Conservation (phyloP, 2,113 vertebrate genomes). For the Dendrocopos noguchii region DNA sequence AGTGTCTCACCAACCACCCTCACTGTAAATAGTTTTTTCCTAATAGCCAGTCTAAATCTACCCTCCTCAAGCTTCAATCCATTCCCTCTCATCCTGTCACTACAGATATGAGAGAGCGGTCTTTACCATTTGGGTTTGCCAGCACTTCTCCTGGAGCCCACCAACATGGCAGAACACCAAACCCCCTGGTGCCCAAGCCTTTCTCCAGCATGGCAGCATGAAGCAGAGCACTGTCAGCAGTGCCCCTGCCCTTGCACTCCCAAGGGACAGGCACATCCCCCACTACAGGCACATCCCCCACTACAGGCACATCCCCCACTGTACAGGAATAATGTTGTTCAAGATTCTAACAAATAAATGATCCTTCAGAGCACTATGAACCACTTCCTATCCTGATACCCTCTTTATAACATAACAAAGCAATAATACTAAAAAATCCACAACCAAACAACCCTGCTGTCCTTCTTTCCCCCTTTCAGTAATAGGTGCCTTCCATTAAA, state of each 20-base stretch:
- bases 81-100: no score
- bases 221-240: fast-evolving
- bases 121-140: neutral
- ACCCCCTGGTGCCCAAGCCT: fast-evolving
- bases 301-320: fast-evolving
- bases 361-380: neutral
- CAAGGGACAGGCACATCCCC: fast-evolving
- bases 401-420: neutral
- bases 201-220: neutral
- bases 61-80: no score
- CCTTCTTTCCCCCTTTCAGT: neutral
- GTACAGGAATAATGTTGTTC: neutral
- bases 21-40: no score
- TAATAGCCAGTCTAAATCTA: no score
- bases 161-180: neutral
- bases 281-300: no score
- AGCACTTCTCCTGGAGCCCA: neutral
- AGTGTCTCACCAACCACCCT: no score
- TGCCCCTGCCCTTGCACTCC: neutral
- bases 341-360: neutral
- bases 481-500: neutral
- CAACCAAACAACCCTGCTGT: neutral
- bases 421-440: neutral
- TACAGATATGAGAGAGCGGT: no score
- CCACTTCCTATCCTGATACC: neutral